Conservation (phyloP, 2,888 invertebrate genomes). For the Bimastos eiseni region DNA sequence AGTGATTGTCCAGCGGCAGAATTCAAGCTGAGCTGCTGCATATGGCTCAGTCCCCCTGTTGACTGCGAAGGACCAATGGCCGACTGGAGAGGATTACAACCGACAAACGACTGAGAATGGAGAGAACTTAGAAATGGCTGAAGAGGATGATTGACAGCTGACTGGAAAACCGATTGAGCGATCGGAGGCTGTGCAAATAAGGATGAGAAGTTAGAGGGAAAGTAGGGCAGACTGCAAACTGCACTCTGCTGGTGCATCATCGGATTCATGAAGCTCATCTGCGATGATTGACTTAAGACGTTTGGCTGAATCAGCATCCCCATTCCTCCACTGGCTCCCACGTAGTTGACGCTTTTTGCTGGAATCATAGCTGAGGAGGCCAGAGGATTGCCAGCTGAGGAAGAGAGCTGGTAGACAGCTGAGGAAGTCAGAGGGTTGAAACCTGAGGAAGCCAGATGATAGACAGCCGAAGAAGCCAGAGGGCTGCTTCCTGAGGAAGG, state of each 20-base stretch:
- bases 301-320: conserved; percentile 13
- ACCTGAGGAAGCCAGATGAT: too few relatives aligned
- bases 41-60: not conserved
- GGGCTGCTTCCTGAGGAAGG: too few relatives aligned
- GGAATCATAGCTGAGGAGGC: not conserved
- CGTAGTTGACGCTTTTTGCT: not conserved
- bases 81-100: not conserved
- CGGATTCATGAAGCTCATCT: not conserved
- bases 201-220: not conserved
- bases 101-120: conserved; percentile 1
- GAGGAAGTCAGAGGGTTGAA: not conserved
- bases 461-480: too few relatives aligned
- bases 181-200: conserved; percentile 4
- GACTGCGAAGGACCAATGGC: not conserved
- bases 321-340: not conserved
- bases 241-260: not conserved
- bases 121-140: not conserved
- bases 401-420: not conserved
- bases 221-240: not conserved
- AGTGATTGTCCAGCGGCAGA: not conserved
- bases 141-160: conserved; percentile 13
- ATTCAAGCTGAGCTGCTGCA: not conserved
- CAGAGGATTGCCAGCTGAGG: not conserved
- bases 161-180: not conserved
- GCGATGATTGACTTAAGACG: not conserved